Evolutionary conservation across 2,888 invertebrate species (phyloP).

Genomic region (Drosophila meridiana): DNA sequence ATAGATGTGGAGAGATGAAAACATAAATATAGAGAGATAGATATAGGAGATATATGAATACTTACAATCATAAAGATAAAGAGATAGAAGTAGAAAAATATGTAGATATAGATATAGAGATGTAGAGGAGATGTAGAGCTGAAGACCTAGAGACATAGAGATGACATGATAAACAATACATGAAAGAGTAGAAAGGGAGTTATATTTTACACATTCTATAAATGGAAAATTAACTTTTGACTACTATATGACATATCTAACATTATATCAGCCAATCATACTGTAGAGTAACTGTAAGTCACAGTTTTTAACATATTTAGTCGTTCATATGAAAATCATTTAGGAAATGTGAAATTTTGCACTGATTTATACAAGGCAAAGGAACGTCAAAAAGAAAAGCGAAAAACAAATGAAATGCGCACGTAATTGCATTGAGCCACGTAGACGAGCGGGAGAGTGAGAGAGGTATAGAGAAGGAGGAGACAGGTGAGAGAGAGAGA

Average conservation of each 20-base stretch:
- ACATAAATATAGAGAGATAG: neutral
- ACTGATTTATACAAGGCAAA: conserved; percentile 51
- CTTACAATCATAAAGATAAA: too few relatives aligned
- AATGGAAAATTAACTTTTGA: neutral
- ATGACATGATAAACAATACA: too few relatives aligned
- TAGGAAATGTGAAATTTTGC: conserved; percentile 58
- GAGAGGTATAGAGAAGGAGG: neutral
- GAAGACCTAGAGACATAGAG: too few relatives aligned
- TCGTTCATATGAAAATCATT: conserved; percentile 58
- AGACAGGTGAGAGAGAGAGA: neutral
- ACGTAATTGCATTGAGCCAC: conserved; percentile 81
- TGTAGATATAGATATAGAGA: neutral
- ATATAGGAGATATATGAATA: neutral
- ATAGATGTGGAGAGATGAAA: neutral
- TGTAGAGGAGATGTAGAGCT: neutral
- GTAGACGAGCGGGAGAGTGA: conserved; percentile 38
- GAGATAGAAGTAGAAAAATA: too few relatives aligned
- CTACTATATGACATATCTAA: neutral
- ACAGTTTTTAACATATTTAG: neutral
- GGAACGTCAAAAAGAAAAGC: conserved; percentile 30
- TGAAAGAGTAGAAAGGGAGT: too few relatives aligned
- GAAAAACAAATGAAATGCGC: conserved; percentile 60
- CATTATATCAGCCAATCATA: neutral
- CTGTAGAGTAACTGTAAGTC: neutral
- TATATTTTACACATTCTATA: too few relatives aligned